These are phyloP conservation scores for Drosophila paucipuncta DNA, from an alignment of 2,888 invertebrate genomes.

Conservation along the genomic window DNA sequence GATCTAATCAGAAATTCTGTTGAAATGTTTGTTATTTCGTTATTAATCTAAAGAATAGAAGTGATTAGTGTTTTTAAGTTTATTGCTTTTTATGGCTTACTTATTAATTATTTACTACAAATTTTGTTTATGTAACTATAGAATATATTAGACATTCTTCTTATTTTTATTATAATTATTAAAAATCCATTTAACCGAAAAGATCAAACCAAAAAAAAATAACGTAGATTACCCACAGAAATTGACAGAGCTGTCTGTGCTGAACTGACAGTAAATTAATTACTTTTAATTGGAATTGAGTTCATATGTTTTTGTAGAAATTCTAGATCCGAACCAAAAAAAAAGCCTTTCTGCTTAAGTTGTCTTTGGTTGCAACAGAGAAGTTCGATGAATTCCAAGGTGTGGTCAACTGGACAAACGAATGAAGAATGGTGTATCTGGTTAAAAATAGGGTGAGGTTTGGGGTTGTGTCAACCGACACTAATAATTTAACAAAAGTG, in stretches of 20 bases:
- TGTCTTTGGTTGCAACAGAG: constrained; percentile 1
- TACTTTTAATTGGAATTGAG: constrained; percentile 7
- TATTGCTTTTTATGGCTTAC: not conserved
- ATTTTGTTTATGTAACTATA: not conserved
- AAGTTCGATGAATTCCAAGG: constrained; percentile 43
- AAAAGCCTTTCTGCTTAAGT: constrained; percentile 5
- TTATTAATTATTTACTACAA: not conserved
- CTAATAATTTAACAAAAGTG: constrained; percentile 7
- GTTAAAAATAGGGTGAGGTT: not conserved
- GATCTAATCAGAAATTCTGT: not conserved
- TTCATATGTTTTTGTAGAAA: constrained; percentile 6
- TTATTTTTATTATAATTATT: not conserved
- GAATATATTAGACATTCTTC: not conserved
- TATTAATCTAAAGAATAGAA: not conserved
- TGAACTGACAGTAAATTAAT: constrained; percentile 15
- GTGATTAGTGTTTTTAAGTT: not conserved
- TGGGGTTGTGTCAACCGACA: constrained; percentile 1
- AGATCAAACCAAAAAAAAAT: constrained; percentile 17
- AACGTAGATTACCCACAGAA: not conserved
- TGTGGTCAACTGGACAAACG: constrained; percentile 32
- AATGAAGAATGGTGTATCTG: constrained; percentile 29
- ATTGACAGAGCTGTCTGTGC: constrained; percentile 20
- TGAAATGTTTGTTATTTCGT: not conserved
- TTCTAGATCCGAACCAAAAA: constrained; percentile 17
- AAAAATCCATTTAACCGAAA: constrained; percentile 16